Conservation (phyloP, 2,888 invertebrate genomes). For the Himalopsyche anomala region DNA sequence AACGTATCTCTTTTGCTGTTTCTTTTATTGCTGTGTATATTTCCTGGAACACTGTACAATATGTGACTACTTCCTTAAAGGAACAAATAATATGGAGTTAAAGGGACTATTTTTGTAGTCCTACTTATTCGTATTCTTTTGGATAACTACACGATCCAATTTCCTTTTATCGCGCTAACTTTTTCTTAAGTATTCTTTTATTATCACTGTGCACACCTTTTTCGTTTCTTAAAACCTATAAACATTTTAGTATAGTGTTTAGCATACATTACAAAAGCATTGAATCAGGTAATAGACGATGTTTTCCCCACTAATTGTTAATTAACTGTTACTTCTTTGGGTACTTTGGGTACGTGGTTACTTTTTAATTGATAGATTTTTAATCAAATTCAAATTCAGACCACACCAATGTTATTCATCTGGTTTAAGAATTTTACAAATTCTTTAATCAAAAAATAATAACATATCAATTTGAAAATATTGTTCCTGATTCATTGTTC, state of each 20-base stretch:
- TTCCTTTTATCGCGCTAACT: conserved; percentile 40
- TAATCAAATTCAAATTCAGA: too few relatives aligned
- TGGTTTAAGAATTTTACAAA: too few relatives aligned
- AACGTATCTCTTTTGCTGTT: too few relatives aligned
- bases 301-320: neutral
- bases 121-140: conserved; percentile 34
- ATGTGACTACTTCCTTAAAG: conserved; percentile 31
- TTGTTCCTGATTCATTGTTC: too few relatives aligned
- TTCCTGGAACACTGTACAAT: conserved; percentile 11
- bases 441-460: too few relatives aligned
- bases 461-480: too few relatives aligned
- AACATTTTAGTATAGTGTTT: conserved; percentile 42
- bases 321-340: too few relatives aligned
- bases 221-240: conserved; percentile 40
- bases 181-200: conserved; percentile 43
- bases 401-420: too few relatives aligned
- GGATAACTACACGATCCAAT: conserved; percentile 42
- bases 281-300: neutral
- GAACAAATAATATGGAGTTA: conserved; percentile 40
- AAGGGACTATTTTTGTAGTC: conserved; percentile 43
- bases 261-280: conserved; percentile 5
- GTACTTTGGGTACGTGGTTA: too few relatives aligned
- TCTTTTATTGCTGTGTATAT: conserved; percentile 10
- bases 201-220: conserved; percentile 37
- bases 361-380: too few relatives aligned